Percentiles rank a stretch among this genome's conserved stretches.
These are phyloP conservation scores for Anser brachyrhynchus DNA, from an alignment of 2,113 vertebrate genomes.

Conservation along the genomic window DNA sequence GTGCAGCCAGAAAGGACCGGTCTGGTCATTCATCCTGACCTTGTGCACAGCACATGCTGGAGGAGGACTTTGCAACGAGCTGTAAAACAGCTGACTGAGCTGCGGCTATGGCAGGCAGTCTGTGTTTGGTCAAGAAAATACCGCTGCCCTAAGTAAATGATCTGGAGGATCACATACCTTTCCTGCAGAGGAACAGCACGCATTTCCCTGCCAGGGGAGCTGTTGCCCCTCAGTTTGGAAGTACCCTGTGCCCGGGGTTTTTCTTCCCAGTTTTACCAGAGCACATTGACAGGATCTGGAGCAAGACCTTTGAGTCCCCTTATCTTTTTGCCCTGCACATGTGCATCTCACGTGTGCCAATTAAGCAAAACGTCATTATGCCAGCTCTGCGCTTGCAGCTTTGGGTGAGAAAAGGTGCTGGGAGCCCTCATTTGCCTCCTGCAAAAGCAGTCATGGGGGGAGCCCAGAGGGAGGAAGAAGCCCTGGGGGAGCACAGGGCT, in stretches of 20 bases:
- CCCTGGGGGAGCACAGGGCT: background rate
- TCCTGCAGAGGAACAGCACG: background rate
- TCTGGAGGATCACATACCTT: background rate
- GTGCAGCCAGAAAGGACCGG: background rate
- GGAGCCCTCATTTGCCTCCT: background rate
- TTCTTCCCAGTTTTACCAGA: background rate
- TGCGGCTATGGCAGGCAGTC: background rate
- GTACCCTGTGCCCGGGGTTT: background rate
- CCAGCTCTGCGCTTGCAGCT: background rate
- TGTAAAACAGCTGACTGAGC: background rate
- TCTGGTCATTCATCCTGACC: constrained; percentile 2
- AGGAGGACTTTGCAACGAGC: background rate
- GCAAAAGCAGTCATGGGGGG: background rate
- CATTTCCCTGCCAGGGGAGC: background rate
- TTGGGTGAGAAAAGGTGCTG: background rate
- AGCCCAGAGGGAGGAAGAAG: background rate
- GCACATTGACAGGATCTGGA: background rate
- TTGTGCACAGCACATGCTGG: background rate
- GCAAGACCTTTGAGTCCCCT: background rate
- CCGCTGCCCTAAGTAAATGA: background rate
- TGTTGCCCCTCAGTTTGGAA: background rate
- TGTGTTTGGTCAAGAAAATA: background rate
- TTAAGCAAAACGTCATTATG: background rate
- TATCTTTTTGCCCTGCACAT: fast-evolving
- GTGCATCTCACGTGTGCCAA: fast-evolving